Evolutionary conservation across 2,113 vertebrate species (phyloP).

Genomic region (Chloropsis cyanopogon): DNA sequence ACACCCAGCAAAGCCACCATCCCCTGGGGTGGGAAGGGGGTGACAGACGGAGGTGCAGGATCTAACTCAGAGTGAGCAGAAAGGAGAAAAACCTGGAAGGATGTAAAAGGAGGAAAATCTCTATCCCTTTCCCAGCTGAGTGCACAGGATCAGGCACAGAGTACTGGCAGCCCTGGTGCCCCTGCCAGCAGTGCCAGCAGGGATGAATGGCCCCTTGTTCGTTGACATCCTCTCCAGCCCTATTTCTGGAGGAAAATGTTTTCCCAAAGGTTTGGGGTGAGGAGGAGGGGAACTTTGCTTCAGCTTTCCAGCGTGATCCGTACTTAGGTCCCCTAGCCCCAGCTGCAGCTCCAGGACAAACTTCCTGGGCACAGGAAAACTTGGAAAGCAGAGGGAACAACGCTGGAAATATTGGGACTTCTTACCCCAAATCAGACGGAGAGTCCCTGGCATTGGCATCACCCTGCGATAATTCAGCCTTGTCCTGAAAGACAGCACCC

Average conservation of each 20-base stretch:
- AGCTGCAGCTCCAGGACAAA: rapidly evolving
- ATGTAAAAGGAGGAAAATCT: background rate
- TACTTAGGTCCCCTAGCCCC: background rate
- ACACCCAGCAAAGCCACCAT: background rate
- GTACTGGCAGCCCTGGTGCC: background rate
- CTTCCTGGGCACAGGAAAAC: background rate
- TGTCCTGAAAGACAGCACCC: background rate
- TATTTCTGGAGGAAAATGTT: slow-evolving; percentile 4
- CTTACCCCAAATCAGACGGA: background rate
- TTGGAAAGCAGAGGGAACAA: background rate
- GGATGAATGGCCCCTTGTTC: slow-evolving; percentile 53
- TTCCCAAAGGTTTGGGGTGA: background rate
- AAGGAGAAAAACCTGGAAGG: background rate
- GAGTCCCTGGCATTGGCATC: background rate
- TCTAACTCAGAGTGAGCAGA: background rate
- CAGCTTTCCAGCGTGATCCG: background rate
- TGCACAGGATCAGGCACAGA: background rate
- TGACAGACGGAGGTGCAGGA: background rate
- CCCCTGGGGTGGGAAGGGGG: background rate
- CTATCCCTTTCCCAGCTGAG: rapidly evolving
- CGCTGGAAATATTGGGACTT: background rate
- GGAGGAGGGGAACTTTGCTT: background rate
- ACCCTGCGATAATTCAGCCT: rapidly evolving
- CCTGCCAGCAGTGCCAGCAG: background rate
- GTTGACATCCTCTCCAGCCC: background rate